Conservation (phyloP, 2,113 vertebrate species). For the Aplodontia rufa region DNA sequence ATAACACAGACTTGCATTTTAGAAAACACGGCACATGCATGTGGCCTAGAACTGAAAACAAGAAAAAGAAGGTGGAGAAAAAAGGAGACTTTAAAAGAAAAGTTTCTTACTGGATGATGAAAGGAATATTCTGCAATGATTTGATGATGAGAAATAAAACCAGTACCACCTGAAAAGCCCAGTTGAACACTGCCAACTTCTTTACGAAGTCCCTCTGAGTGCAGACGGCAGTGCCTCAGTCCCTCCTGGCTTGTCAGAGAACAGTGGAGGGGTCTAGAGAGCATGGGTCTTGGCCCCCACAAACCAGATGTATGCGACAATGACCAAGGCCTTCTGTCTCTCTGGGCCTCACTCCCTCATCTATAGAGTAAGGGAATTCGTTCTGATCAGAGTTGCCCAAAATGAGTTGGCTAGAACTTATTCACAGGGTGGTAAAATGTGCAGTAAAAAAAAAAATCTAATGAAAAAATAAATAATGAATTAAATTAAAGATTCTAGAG, state of each 20-base stretch:
- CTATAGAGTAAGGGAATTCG: not conserved
- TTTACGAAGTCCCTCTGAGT: not conserved
- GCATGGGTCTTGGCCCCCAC: not conserved
- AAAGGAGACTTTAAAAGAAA: not conserved
- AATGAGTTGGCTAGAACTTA: not conserved
- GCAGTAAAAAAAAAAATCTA: not conserved
- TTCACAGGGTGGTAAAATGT: not conserved
- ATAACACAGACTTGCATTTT: not conserved
- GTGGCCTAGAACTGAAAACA: not conserved
- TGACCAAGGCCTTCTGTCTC: not conserved
- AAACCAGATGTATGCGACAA: not conserved
- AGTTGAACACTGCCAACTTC: not conserved
- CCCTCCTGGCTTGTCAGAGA: not conserved
- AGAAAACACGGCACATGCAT: not conserved
- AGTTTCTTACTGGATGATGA: not conserved
- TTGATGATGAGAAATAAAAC: not conserved
- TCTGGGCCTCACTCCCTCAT: not conserved
- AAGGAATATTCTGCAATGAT: not conserved
- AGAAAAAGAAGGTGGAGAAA: not conserved
- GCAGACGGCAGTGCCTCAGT: accelerated
- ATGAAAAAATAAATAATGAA: not conserved
- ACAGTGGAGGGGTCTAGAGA: no score
- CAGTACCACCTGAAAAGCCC: not conserved
- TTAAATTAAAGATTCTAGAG: not conserved
- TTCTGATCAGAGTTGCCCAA: not conserved